Evolutionary conservation across 2,113 vertebrate species (phyloP).

Genomic region (Chlamydotis undulata): DNA sequence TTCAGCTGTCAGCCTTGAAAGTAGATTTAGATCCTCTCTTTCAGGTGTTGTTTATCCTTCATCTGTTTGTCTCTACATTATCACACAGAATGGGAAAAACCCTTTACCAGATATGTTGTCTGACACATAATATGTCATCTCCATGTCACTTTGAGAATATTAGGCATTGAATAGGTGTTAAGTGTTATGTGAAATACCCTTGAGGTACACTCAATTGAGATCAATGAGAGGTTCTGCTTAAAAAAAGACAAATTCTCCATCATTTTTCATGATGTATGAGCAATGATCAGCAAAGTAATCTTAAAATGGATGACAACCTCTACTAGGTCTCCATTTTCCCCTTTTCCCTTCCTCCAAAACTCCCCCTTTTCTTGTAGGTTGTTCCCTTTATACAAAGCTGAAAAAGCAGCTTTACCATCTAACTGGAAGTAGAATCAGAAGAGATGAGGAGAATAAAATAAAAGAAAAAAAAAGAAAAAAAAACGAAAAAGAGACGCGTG

Average conservation of each 20-base stretch:
- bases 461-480: neutral
- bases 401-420: neutral
- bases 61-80: neutral
- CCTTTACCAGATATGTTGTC: neutral
- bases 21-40: neutral
- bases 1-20: neutral
- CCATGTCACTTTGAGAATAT: neutral
- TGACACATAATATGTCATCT: neutral
- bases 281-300: neutral
- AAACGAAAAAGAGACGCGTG: too few species aligned
- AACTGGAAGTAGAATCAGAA: neutral
- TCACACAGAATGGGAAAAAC: neutral
- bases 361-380: neutral
- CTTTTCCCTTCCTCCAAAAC: neutral
- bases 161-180: neutral
- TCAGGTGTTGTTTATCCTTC: neutral
- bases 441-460: neutral
- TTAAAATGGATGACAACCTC: neutral
- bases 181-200: neutral
- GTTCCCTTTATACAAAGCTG: neutral
- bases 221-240: neutral
- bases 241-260: neutral
- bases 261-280: neutral
- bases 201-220: neutral
- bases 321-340: neutral